Base-by-base conservation (phyloP, 2,113 vertebrate genomes). In the Erythrocebus patas region DNA sequence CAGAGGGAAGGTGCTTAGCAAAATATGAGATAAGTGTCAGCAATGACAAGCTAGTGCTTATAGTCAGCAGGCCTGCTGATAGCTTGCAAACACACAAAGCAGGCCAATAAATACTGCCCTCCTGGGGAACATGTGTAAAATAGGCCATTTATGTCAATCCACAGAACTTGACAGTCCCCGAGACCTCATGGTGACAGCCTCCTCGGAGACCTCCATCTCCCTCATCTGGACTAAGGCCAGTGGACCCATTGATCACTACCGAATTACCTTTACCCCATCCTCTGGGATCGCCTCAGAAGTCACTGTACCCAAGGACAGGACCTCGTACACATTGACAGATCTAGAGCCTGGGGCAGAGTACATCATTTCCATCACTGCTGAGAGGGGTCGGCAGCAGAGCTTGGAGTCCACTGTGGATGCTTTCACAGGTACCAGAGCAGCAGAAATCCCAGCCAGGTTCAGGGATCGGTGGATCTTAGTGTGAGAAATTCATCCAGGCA, bases 161-260 rank as follows among this genome's bases (percentile, higher is more conserved):
- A 61, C 96, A 99, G 99, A 99, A 84, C 99, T 99, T 30, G 99
- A 99, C 96, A 99, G 99, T 55, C 99, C 99, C 8, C 97, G 99
- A 96, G 99, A 99, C 95, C 99, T 99, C 38, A 98, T 99, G 93
- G 99, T 99, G 97, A 99, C 98, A 0, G 99, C 99, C 32, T 99
- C 99, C 38, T 99, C 99, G 0, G 99, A 99, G 98, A 99, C 99
- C 0, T 99, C 99, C 97, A 99, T 99, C 98, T 99, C 99, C 0
- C 98, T 99, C 95, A 95, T 98, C 95, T 99, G 99, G 99, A 99
- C 99, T 40, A 98, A 98, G 97, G 99, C 99, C 95, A 99, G 89
- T 0, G 99, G 99, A 23, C 99, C 99, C 78, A 99, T 99, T 2
- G 99, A 99, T 98, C 99, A 99, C 98, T 99, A 99, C 97, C 99